Evolutionary conservation across 1,140 invertebrate genomes (phyloP).

Genomic region (Aphidius ervi): DNA sequence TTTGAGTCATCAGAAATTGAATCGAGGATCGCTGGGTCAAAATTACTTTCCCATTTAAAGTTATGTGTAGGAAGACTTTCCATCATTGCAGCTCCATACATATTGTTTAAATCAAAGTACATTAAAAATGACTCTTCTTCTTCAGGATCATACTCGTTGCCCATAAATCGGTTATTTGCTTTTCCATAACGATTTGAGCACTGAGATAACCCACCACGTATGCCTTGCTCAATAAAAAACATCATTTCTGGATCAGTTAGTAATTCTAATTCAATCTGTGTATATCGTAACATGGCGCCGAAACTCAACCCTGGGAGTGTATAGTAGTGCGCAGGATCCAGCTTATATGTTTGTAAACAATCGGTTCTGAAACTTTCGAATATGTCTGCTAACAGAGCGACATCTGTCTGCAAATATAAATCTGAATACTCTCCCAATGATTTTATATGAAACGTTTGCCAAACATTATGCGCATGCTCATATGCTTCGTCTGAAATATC

Average conservation of each 20-base stretch:
- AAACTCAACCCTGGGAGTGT: neutral
- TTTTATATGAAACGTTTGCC: too few species aligned
- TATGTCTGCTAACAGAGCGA: too few species aligned
- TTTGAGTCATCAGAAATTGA: constrained; percentile 37
- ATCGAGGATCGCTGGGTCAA: constrained; percentile 19
- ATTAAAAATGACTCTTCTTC: constrained; percentile 38
- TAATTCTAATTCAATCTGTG: neutral
- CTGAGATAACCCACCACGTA: neutral
- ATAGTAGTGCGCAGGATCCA: constrained; percentile 1
- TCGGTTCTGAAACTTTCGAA: neutral
- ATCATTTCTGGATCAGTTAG: neutral
- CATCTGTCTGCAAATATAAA: too few species aligned
- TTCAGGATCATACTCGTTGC: constrained; percentile 31
- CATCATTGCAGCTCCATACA: constrained; percentile 54
- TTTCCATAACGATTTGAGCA: constrained; percentile 27
- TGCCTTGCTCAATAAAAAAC: neutral
- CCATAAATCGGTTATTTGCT: constrained; percentile 52
- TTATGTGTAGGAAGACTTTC: constrained; percentile 40
- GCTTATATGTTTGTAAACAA: neutral
- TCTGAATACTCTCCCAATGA: too few species aligned
- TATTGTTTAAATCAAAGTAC: constrained; percentile 55
- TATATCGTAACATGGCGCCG: neutral
- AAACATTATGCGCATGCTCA: too few species aligned
- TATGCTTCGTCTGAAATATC: too few species aligned
- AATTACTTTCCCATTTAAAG: constrained; percentile 45